Percentiles rank a stretch among this genome's conserved stretches.
Evolutionary conservation across 2,797 vertebrate genomes (phyloP).

Genomic region (Gobio occitaniae): DNA sequence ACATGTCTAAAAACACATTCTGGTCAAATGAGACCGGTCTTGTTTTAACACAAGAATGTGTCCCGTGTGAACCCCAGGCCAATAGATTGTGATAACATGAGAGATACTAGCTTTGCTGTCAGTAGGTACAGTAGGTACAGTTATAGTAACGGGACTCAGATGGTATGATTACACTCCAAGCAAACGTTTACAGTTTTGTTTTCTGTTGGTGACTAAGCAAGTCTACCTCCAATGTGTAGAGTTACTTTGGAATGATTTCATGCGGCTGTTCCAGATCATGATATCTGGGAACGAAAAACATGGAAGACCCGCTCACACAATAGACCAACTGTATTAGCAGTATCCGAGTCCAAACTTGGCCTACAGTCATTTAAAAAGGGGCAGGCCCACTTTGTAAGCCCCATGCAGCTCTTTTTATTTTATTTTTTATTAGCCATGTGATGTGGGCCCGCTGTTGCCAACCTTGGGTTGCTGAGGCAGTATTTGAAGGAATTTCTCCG

Average conservation of each 20-base stretch:
- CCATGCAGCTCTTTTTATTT: background rate
- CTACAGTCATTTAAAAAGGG: background rate
- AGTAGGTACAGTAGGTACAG: background rate
- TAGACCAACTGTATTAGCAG: slow-evolving; percentile 18
- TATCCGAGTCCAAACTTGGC: background rate
- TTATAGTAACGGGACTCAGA: background rate
- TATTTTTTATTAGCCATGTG: background rate
- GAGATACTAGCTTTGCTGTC: background rate
- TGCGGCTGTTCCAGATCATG: background rate
- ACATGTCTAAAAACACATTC: background rate
- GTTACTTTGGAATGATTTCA: background rate
- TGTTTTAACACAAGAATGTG: background rate
- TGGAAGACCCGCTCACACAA: background rate
- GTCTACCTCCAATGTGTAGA: background rate
- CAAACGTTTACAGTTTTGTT: slow-evolving; percentile 57
- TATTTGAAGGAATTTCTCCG: slow-evolving; percentile 34
- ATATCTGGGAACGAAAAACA: background rate
- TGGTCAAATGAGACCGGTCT: background rate
- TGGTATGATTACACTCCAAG: slow-evolving; percentile 46
- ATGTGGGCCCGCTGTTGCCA: background rate
- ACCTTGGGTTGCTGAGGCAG: slow-evolving; percentile 21
- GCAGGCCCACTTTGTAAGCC: background rate
- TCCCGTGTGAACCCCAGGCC: slow-evolving; percentile 16
- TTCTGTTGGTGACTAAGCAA: slow-evolving; percentile 24
- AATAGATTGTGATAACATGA: background rate